Base-by-base conservation (phyloP, 2,797 vertebrate genomes). In the Lemur catta region DNA sequence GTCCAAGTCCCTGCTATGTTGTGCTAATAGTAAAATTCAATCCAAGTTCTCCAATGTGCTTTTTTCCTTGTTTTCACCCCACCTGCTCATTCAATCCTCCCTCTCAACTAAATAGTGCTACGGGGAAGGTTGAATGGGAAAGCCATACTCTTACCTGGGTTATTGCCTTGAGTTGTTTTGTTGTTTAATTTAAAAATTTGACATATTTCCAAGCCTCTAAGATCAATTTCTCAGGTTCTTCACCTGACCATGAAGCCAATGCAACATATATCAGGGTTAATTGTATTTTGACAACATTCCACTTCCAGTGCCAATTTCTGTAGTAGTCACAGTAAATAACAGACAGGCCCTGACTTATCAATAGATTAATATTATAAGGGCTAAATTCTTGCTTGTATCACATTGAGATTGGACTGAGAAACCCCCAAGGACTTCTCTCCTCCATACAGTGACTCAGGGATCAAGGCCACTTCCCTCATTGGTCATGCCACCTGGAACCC, bases 381-480 rank as follows among this genome's bases (percentile, higher is more conserved):
- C 17, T 84, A 75, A 61, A 48, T 61, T 91, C 14, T 80, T 48
- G 9, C 6, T 46, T 4, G 4, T 1, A 38, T 96, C 65, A 74
- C 46, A 20, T 28, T 79, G n/a, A 38, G 0, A 75, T 46, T 7
- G 20, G 4, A 30, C 15, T 85, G 33, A 12, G 8, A 69, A 46
- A 14, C 10, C 43, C 14, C 6, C 6, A 15, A 35, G 8, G 24
- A 20, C 10, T 67, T 2, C 15, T 48, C 1, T 63, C 1, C 2
- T 74, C 28, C 71, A 28, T 0, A 2, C 12, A 46, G 35, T 14
- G 15, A 71, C 59, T 17, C 15, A 8, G 0, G 4, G 3, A 43
- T 72, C 1, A 8, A 85, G 48, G 22, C 11, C 30, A 59, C 12
- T 35, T 91, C 6, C 38, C 69, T 65, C 1, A 17, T 35, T 28